A percentile compares a stretch with the other conserved stretches of the same genome.
These are phyloP conservation scores for Hybognathus amarus DNA, from an alignment of 2,797 vertebrate genomes.

Conservation along the genomic window DNA sequence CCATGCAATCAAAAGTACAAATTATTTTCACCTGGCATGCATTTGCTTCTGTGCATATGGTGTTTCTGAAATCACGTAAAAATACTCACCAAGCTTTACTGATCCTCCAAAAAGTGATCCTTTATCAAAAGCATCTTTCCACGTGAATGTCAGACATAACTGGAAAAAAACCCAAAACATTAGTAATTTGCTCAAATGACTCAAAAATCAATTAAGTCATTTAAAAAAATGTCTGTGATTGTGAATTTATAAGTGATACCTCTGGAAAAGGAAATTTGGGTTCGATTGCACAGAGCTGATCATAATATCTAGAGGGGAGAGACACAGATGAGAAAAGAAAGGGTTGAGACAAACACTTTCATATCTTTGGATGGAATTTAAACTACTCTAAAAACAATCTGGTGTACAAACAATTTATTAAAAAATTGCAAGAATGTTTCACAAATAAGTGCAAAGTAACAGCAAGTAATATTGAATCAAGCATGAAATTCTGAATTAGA, in stretches of 20 bases:
- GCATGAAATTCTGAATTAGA: not conserved
- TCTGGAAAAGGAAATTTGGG: conserved; percentile 98
- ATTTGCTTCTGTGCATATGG: not conserved
- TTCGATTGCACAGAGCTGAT: conserved; percentile 95
- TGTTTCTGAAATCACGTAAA: not conserved
- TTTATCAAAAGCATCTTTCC: conserved; percentile 99
- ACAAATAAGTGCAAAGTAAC: not conserved
- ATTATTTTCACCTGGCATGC: not conserved
- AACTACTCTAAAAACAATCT: not conserved
- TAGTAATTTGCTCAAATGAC: not conserved
- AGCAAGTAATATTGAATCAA: not conserved
- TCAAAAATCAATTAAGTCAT: not conserved
- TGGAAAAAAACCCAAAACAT: conserved; percentile 65
- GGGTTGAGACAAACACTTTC: not conserved
- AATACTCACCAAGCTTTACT: conserved; percentile 88
- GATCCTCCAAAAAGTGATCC: conserved; percentile 97
- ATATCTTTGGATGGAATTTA: not conserved
- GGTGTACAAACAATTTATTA: not conserved
- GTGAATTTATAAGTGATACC: conserved; percentile 79
- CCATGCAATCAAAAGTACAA: not conserved
- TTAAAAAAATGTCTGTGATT: not conserved
- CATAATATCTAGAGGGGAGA: conserved; percentile 86
- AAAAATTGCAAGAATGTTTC: not conserved
- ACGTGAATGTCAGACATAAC: conserved; percentile 97
- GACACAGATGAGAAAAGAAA: conserved; percentile 18